Evolutionary conservation across 2,113 vertebrate genomes (phyloP).

Genomic region (Coryphaenoides rupestris): DNA sequence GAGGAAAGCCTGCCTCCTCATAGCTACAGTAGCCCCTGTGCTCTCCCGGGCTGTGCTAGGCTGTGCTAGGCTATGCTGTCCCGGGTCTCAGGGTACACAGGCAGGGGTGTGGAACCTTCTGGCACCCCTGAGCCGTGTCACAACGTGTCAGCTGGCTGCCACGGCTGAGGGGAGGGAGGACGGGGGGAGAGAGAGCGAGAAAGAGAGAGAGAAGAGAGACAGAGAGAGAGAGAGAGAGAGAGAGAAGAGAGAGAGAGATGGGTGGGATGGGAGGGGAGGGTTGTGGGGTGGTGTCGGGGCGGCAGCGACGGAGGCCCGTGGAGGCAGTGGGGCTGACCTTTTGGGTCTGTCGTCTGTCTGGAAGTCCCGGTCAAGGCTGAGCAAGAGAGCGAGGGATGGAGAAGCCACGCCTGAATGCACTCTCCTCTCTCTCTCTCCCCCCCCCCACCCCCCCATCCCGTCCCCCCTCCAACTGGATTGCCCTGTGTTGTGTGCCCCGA

Average conservation of each 20-base stretch:
- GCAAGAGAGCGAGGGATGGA: conserved; percentile 30
- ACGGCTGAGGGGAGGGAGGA: conserved; percentile 27
- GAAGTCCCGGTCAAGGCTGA: conserved; percentile 59
- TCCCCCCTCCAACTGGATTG: conserved; percentile 24
- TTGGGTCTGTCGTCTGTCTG: conserved; percentile 60
- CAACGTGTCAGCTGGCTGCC: neutral
- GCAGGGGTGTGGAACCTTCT: neutral
- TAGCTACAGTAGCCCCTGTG: too few species aligned
- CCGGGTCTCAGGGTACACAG: conserved; percentile 14
- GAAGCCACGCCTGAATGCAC: conserved; percentile 70
- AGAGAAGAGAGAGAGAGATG: conserved; percentile 64
- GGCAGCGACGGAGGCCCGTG: conserved; percentile 22
- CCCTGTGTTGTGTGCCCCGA: conserved; percentile 48
- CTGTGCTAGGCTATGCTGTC: neutral
- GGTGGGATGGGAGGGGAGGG: conserved; percentile 54
- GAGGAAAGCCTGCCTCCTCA: neutral
- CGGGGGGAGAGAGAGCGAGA: conserved; percentile 73
- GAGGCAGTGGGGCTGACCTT: conserved; percentile 72
- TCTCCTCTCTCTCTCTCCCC: conserved; percentile 64
- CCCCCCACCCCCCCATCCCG: conserved; percentile 1
- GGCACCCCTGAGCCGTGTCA: neutral
- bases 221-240: too few species aligned
- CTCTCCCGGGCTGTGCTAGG: too few species aligned
- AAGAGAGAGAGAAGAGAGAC: too few species aligned
- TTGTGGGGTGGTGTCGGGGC: conserved; percentile 37